phyloP scores from a whole-genome alignment of 2,888 invertebrate genomes.

The Bimastos eiseni region DNA sequence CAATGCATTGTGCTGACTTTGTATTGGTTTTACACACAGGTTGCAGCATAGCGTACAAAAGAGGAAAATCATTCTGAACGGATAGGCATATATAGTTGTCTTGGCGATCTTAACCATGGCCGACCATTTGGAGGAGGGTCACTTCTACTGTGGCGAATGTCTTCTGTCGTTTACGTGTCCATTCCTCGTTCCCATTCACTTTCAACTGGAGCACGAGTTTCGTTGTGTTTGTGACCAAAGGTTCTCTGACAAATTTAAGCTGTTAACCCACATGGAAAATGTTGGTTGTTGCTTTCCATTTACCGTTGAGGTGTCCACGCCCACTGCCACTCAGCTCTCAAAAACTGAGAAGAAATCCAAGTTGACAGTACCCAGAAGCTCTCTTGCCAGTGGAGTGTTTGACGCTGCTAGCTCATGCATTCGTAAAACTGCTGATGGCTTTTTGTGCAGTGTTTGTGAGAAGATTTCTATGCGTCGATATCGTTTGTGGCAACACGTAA shows the following conservation, averaged over 20 bases:
- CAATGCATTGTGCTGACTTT: not conserved
- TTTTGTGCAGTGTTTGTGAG: not conserved
- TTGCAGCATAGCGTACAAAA: not conserved
- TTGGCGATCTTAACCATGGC: not conserved
- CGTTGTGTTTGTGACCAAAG: constrained; percentile 1
- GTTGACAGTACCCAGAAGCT: not conserved
- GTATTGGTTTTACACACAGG: not conserved
- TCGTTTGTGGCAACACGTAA: not conserved
- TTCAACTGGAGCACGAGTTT: not conserved
- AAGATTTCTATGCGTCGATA: not conserved
- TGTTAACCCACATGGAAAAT: not conserved
- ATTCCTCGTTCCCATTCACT: not conserved
- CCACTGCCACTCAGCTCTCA: not conserved
- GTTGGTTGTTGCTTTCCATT: not conserved
- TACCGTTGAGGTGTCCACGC: not conserved
- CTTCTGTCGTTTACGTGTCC: not conserved
- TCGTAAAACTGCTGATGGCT: not conserved
- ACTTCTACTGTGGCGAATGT: constrained; percentile 15
- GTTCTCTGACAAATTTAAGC: not conserved
- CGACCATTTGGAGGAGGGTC: not conserved
- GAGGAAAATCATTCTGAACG: not conserved
- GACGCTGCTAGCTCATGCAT: not conserved
- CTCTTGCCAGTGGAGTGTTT: not conserved
- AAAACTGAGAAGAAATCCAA: not conserved
- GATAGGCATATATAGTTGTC: not conserved